phyloP scores from a whole-genome alignment of 2,888 invertebrate species.

The Eurytoma californica region DNA sequence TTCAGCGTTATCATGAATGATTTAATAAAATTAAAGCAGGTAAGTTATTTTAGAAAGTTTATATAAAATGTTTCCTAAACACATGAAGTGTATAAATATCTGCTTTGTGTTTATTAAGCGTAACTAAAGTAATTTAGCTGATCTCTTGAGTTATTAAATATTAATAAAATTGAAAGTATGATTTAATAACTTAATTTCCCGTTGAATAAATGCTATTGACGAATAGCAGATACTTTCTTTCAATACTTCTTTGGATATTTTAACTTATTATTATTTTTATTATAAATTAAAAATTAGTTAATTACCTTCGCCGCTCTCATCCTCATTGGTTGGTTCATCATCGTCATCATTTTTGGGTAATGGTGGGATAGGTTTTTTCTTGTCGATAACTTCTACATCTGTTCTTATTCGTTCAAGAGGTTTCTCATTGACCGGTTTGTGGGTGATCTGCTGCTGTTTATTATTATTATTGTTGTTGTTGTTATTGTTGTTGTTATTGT shows the following conservation, averaged over 20 bases:
- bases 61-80: too few species aligned
- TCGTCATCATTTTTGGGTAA: conserved; percentile 60
- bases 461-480: conserved; percentile 9
- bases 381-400: conserved; percentile 69
- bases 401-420: conserved; percentile 64
- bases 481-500: background rate
- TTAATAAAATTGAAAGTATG: background rate
- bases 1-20: background rate
- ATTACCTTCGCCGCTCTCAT: conserved; percentile 52
- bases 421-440: conserved; percentile 39
- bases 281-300: too few species aligned
- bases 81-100: too few species aligned
- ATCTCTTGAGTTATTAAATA: background rate
- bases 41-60: background rate
- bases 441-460: too few species aligned
- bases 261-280: background rate
- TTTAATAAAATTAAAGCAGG: background rate
- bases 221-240: background rate
- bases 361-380: conserved; percentile 64
- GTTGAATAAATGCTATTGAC: background rate
- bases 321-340: conserved; percentile 58
- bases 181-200: conserved; percentile 7
- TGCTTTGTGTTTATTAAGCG: too few species aligned
- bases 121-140: background rate
- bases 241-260: background rate